phyloP scores from a whole-genome alignment of 2,888 invertebrate genomes.

The Villa cingulata region DNA sequence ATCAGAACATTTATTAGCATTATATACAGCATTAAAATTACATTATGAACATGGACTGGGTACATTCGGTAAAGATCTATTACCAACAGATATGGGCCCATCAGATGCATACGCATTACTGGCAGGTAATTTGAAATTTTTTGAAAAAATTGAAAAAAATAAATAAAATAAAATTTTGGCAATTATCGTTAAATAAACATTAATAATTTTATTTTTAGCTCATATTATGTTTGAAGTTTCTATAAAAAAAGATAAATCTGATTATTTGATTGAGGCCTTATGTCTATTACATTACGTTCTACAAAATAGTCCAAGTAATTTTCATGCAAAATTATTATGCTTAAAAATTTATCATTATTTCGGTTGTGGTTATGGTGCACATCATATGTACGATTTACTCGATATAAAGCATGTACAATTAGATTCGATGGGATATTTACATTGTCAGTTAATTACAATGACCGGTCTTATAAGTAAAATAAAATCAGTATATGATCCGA shows the following conservation, averaged over 20 bases:
- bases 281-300: conserved; percentile 60
- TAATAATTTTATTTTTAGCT: conserved; percentile 16
- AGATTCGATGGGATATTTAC: conserved; percentile 78
- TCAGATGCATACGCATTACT: conserved; percentile 70
- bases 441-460: conserved; percentile 59
- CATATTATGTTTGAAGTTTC: conserved; percentile 41
- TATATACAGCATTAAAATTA: conserved; percentile 47
- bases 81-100: conserved; percentile 56
- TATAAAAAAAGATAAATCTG: conserved; percentile 39
- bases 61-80: conserved; percentile 42
- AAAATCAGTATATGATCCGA: conserved; percentile 54
- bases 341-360: conserved; percentile 62
- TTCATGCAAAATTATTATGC: conserved; percentile 73
- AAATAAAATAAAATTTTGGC: neutral
- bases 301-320: conserved; percentile 70
- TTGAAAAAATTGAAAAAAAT: too few species aligned
- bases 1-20: conserved; percentile 40
- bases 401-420: conserved; percentile 90
- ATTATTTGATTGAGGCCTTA: conserved; percentile 48
- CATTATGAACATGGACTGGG: conserved; percentile 52
- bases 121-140: conserved; percentile 39
- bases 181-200: neutral
- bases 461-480: conserved; percentile 59
- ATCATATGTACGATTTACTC: conserved; percentile 58
- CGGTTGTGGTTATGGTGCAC: conserved; percentile 64